These are phyloP conservation scores for Nasonovia ribisnigri DNA, from an alignment of 2,888 invertebrate genomes.

Conservation along the genomic window DNA sequence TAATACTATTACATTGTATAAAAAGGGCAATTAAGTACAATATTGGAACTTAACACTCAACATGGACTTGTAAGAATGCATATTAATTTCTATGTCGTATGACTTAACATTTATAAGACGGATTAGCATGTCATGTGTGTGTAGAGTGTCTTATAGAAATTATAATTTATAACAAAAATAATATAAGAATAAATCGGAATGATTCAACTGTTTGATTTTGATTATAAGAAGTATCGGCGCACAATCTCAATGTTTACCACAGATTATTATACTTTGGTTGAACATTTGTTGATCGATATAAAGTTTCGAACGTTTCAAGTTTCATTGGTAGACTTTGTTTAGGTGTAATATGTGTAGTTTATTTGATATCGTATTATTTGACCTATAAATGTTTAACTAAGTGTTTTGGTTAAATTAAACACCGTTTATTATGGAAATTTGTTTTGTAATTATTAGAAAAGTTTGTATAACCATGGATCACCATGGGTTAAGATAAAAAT, in stretches of 20 bases:
- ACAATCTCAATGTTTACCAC: neutral
- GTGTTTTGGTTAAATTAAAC: neutral
- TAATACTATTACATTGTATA: too few relatives aligned
- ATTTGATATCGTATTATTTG: neutral
- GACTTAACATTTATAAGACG: too few relatives aligned
- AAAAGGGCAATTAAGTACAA: too few relatives aligned
- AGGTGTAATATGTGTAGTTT: neutral
- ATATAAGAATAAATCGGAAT: neutral
- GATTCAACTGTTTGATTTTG: neutral
- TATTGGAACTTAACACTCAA: too few relatives aligned
- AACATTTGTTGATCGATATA: neutral
- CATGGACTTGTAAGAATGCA: too few relatives aligned
- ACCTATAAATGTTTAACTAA: neutral
- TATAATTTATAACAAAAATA: neutral
- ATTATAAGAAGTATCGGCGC: neutral
- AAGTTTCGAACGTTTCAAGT: neutral
- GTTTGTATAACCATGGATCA: neutral
- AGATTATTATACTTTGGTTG: neutral
- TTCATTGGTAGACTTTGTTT: neutral
- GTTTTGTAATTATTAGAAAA: neutral
- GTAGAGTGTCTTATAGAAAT: too few relatives aligned
- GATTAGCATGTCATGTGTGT: too few relatives aligned
- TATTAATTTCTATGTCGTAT: too few relatives aligned
- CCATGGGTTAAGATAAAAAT: neutral
- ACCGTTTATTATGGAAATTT: neutral